Conservation (phyloP, 2,113 vertebrate species). For the Smithornis capensis region DNA sequence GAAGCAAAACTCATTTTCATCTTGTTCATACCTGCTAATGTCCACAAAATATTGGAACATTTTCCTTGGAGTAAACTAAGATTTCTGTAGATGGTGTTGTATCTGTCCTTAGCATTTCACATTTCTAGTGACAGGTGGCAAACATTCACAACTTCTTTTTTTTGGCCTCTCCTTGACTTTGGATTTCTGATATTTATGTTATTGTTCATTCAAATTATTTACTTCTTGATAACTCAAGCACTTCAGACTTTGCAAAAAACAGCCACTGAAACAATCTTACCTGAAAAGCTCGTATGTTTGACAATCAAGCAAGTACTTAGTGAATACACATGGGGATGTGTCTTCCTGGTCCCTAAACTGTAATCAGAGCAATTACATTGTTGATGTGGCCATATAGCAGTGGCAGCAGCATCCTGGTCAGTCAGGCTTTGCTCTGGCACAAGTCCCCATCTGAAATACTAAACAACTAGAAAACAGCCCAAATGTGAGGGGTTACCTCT, state of each 20-base stretch:
- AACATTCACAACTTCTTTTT: not conserved
- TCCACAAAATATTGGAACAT: not conserved
- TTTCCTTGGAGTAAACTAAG: not conserved
- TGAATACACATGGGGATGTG: accelerated
- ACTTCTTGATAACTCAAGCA: not conserved
- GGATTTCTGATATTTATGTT: not conserved
- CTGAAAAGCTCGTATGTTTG: not conserved
- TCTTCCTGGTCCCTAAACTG: not conserved
- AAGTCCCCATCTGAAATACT: not conserved
- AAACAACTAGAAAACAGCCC: not conserved
- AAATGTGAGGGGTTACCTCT: accelerated
- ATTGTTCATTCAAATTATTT: not conserved
- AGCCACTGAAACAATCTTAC: not conserved
- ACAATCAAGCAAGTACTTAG: not conserved
- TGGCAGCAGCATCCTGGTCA: accelerated
- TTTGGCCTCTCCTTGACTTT: not conserved
- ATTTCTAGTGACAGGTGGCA: not conserved
- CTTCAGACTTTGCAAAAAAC: not conserved
- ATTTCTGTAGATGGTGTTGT: not conserved
- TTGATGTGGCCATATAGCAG: accelerated
- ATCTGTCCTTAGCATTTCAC: not conserved
- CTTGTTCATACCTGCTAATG: not conserved
- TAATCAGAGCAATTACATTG: not conserved
- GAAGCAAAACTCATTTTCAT: not conserved
- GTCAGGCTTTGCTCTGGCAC: not conserved